Conservation (phyloP, 37 sponge, comb jelly and placozoan genomes). For the Crambe crambe region DNA sequence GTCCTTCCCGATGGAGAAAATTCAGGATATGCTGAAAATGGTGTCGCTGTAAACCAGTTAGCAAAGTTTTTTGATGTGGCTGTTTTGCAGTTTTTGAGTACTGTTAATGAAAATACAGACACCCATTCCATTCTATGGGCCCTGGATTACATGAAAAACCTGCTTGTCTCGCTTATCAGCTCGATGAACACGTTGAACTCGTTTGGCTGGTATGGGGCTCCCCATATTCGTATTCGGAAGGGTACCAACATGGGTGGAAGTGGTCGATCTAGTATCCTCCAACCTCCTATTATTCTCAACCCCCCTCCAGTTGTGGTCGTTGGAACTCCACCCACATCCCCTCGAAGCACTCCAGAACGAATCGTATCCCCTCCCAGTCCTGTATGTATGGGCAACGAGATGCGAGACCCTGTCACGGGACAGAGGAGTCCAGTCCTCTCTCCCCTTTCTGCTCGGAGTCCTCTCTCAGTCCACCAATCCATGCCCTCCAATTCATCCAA, state of each 20-base stretch:
- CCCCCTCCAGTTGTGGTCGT: constrained; percentile 28
- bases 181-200: constrained; percentile 32
- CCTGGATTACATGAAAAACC: constrained; percentile 48
- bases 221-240: constrained; percentile 24
- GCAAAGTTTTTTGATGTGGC: constrained; percentile 66
- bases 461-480: not conserved
- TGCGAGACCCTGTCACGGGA: constrained; percentile 23
- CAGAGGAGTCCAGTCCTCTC: constrained; percentile 12
- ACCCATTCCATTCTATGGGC: constrained; percentile 46
- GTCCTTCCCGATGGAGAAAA: constrained; percentile 6
- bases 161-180: constrained; percentile 14
- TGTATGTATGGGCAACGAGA: not conserved
- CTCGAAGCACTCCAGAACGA: not conserved
- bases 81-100: constrained; percentile 45
- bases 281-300: not conserved
- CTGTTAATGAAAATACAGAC: constrained; percentile 29
- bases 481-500: not conserved
- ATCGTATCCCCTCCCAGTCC: not conserved
- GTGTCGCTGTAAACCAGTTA: constrained; percentile 44
- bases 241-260: not conserved
- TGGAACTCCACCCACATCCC: constrained; percentile 4
- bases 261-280: not conserved
- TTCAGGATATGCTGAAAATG: not conserved
- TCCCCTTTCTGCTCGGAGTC: not conserved
- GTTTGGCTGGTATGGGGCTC: constrained; percentile 49